Evolutionary conservation across 2,888 invertebrate species (phyloP), one percentile per base, ranked within the genome.

Genomic region (Tubulanus polymorphus): DNA sequence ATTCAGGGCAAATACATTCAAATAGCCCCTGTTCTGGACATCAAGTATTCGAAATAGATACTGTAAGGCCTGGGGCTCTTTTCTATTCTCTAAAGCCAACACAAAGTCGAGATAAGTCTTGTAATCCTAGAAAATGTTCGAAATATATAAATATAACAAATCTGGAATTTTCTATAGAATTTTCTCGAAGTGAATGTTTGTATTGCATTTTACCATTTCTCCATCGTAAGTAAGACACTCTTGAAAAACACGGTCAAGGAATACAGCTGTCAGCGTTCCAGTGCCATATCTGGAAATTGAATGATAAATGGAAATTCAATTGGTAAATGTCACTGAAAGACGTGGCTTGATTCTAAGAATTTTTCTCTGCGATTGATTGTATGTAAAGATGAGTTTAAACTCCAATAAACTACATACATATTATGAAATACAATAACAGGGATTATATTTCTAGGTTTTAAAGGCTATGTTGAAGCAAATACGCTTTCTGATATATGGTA

Each of bases 21-120:
- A 80, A 73, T 90, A 93, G 1, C 93, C 93, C 67, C 87, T 85
- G 51, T 88, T 87, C 74, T 93, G 88, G 55, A 95, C 88, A 79
- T 96, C 96, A 10, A 96, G 81, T 59, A 96, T 90, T 30, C 90
- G 82, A 80, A 96, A 96, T 51, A 97, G 82, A 75, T 93, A 96
- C 30, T 93, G 90, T 26, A 95, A 81, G 0, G 94, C 88, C 66
- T 93, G 92, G 0, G 93, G 91, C 75, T 95, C 94, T 60, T 88
- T 85, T 23, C 92, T 84, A 81, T 95, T 93, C 80, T 95, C 94
- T 62, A 95, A 80, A 0, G 95, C 95, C 30, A 96, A 82, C 0
- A 94, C 93, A 76, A 97, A 88, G 76, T 96, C 94, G 26, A 97
- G 81, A 78, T 93, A 97, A 0, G 93, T 93, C 81, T 95, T 95